Evolutionary conservation across 2,797 vertebrate genomes (phyloP).

Genomic region (Gymnopithys bicolor): DNA sequence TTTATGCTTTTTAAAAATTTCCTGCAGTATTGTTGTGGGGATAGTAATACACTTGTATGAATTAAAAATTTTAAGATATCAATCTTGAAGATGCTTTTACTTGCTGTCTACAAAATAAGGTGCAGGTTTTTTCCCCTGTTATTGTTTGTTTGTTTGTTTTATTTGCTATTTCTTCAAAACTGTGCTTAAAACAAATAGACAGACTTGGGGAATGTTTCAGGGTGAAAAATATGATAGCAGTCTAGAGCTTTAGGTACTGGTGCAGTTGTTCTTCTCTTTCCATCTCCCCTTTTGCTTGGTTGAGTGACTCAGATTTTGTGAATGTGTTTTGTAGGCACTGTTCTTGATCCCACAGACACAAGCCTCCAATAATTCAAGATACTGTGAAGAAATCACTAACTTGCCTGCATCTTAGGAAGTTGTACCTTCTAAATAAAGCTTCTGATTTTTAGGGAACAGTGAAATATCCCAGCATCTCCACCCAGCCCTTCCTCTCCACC

Average conservation of each 20-base stretch:
- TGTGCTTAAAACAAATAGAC: not conserved
- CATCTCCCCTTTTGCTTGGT: not conserved
- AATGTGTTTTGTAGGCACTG: not conserved
- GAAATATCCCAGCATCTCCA: not conserved
- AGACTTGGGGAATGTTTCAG: not conserved
- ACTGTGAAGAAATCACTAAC: not conserved
- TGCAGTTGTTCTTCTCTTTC: not conserved
- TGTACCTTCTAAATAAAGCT: not conserved
- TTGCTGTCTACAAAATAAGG: not conserved
- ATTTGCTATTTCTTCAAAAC: not conserved
- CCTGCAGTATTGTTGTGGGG: not conserved
- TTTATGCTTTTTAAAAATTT: not conserved
- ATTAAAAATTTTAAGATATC: not conserved
- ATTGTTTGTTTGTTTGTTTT: not conserved
- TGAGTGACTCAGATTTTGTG: not conserved
- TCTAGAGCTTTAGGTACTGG: not conserved
- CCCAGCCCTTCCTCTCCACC: too few relatives aligned
- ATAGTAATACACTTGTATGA: not conserved
- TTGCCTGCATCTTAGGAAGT: not conserved
- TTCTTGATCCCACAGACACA: not conserved
- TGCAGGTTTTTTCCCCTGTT: fast-evolving
- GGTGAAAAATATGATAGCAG: not conserved
- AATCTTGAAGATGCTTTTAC: not conserved
- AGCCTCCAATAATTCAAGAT: not conserved
- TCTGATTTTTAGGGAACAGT: not conserved